A percentile compares a stretch with the other conserved stretches of the same genome.
phyloP scores from a whole-genome alignment of 1,140 invertebrate genomes.

The Elysia chlorotica region DNA sequence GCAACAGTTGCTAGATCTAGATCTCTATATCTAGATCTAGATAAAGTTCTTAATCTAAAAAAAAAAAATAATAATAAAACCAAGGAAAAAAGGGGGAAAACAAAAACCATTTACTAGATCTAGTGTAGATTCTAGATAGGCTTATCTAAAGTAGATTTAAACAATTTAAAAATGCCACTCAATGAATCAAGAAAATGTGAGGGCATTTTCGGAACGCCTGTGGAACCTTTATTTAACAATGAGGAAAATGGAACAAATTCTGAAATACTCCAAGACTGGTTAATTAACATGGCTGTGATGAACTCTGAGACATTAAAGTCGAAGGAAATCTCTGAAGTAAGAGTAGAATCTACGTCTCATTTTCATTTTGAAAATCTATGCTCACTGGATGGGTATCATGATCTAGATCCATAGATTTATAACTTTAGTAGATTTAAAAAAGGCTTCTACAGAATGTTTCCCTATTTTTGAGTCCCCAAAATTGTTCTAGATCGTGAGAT shows the following conservation, averaged over 20 bases:
- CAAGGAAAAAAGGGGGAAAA: neutral
- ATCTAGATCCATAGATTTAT: neutral
- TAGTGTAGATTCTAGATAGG: neutral
- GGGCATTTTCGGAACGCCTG: conserved; percentile 11
- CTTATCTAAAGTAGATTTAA: neutral
- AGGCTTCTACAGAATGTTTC: neutral
- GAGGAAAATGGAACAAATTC: conserved; percentile 15
- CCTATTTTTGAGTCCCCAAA: neutral
- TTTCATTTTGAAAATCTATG: neutral
- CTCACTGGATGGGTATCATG: neutral
- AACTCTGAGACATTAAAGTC: conserved; percentile 1
- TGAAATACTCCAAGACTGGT: conserved; percentile 16
- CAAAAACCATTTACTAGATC: neutral
- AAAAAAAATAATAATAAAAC: neutral
- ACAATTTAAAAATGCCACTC: neutral
- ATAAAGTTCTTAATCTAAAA: neutral
- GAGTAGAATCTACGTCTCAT: neutral
- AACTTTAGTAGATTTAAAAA: neutral
- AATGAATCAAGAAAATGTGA: neutral
- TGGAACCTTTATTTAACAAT: conserved; percentile 19
- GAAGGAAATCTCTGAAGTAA: neutral
- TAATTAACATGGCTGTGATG: conserved; percentile 5
- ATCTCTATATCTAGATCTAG: neutral
- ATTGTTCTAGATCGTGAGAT: neutral
- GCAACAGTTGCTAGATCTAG: too few relatives aligned